Evolutionary conservation across 2,113 vertebrate species (phyloP), one percentile per base, ranked within the genome.

Genomic region (Anthoscopus minutus): DNA sequence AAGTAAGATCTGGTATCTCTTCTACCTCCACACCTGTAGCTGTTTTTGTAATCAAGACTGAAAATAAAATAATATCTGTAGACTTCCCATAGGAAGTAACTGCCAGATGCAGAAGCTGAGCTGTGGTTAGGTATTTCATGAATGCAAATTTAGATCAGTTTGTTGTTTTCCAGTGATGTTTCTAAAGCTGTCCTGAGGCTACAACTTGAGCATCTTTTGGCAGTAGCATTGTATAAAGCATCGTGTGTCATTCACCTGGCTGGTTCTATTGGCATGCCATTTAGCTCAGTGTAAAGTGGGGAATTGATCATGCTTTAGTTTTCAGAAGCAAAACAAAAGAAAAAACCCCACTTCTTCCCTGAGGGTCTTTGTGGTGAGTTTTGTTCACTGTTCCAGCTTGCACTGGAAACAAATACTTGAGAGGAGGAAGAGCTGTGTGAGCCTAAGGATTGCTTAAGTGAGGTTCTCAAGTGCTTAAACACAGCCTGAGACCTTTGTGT

Each of bases 321-420:
- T 64, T 28, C 33, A 51, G 91, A 88, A 71, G 8, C 11, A 71
- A 60, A 72, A 10, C 5, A 33, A 54, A 58, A 22, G 18, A 25
- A 44, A 31, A 53, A 8, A 0, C 1, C 2, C 11, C 7, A 35
- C 21, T 83, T 21, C 15, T 72, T 24, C 58, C 14, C 24, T 60
- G 48, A 38, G 27, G 27, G 27, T 66, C n/a, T 76, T 76, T 60
- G 24, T 40, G 11, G 31, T 84, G 60, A 53, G 44, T 44, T 76
- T 53, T 61, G 3, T 83, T 86, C 81, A 42, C 56, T 86, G 31
- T 70, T 62, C 40, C 42, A 67, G 11, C 24, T 60, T 64, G 35
- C 35, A 21, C 21, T 72, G 58, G 58, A 80, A 76, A 25, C 37
- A 66, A 67, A 67, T 58, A 35, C 76, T 58, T 58, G 13, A 76